Evolutionary conservation across 2,797 vertebrate species (phyloP).

Genomic region (Leucoraja ocellata): DNA sequence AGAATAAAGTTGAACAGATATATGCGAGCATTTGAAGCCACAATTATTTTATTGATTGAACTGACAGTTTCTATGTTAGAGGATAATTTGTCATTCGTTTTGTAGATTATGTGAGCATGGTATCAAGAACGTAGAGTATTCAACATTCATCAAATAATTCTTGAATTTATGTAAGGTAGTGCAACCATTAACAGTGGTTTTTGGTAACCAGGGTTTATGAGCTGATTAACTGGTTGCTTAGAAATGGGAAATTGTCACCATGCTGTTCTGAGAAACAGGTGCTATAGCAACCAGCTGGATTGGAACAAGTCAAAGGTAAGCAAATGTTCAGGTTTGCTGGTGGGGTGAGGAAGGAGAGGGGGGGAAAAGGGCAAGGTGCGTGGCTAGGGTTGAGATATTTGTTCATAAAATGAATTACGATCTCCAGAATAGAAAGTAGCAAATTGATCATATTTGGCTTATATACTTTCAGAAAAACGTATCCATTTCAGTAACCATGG

Average conservation of each 20-base stretch:
- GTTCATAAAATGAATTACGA: not conserved
- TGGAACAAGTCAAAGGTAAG: constrained; percentile 1
- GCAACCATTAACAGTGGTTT: not conserved
- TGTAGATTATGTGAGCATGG: not conserved
- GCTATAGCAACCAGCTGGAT: constrained; percentile 32
- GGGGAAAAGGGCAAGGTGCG: not conserved
- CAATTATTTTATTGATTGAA: not conserved
- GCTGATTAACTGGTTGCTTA: constrained; percentile 31
- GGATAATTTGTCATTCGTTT: not conserved
- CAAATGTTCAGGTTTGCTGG: not conserved
- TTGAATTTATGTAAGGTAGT: constrained; percentile 22
- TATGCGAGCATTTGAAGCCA: not conserved
- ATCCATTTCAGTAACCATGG: constrained; percentile 33
- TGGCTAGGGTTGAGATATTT: not conserved
- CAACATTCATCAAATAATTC: constrained; percentile 6
- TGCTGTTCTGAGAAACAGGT: constrained; percentile 5
- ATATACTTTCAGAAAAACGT: not conserved
- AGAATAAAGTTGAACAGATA: constrained; percentile 3
- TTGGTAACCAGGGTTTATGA: not conserved
- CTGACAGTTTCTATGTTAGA: not conserved
- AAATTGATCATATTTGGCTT: constrained; percentile 1
- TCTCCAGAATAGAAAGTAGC: not conserved
- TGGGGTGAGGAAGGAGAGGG: no score
- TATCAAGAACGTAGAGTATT: not conserved
- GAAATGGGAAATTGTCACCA: constrained; percentile 27